Base-by-base conservation (phyloP, 2,113 vertebrate species). In the Podarcis raffonei region DNA sequence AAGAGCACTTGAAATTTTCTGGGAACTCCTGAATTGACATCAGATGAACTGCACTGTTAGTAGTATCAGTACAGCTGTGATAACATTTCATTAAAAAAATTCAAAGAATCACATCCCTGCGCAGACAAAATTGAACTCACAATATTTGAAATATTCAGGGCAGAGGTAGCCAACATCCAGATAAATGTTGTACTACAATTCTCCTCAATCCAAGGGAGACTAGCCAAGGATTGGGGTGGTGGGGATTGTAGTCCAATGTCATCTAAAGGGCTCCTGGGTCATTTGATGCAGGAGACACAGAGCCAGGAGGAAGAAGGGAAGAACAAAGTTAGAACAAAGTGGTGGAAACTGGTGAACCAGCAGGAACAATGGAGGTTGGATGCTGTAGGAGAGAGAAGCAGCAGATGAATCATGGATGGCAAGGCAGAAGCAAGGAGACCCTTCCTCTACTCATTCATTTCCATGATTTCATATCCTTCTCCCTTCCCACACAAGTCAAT, bases 61-160 rank as follows among this genome's bases (percentile, higher is more conserved):
- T 48, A 53, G 85, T 94, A 89, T 15, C 90, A 95, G 82, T 89
- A 75, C 82, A 81, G 82, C 86, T 91, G 91, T 95, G 92, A 96
- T 93, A 91, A 94, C 96, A 89, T 91, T 89, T 94, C 65, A 91
- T 84, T 32, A 53, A 8, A 48, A 48, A 48, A 48, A 9, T 9
- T 90, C 81, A 91, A 81, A 85, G 68, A 91, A 89, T 68, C 11
- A 62, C 81, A 81, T 75, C 87, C 90, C 39, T 94, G 86, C 35
- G 78, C 37, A 93, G 88, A 90, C 32, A 72, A 93, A 95, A 96
- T 3, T 53, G 48, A 53, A 53, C 48, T 53, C 48, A 53, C 11
- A 53, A 53, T 53, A 53, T 53, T 53, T 53, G 48, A 53, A 53
- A 53, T 53, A 53, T 30, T 6, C 15, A 62, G 20, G 22, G 2